Evolutionary conservation across 2,797 vertebrate genomes (phyloP).

Genomic region (Muraenolepis orangiensis): DNA sequence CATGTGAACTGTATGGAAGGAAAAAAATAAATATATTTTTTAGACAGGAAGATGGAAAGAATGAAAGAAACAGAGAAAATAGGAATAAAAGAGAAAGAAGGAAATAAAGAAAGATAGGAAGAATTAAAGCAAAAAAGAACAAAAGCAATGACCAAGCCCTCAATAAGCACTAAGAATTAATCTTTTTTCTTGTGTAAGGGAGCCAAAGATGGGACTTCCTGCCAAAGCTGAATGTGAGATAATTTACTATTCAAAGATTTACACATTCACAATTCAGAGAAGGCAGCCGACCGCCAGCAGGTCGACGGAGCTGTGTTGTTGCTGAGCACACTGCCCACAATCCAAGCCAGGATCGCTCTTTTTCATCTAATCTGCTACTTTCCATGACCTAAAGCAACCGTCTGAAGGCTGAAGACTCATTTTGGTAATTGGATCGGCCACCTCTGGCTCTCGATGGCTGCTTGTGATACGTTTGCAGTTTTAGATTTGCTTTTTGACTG

Average conservation of each 20-base stretch:
- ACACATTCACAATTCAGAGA: neutral
- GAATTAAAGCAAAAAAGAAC: too few species aligned
- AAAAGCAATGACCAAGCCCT: too few species aligned
- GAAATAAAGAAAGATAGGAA: too few species aligned
- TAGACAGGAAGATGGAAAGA: conserved; percentile 3
- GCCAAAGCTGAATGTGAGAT: neutral
- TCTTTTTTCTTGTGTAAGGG: neutral
- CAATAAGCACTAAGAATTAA: neutral
- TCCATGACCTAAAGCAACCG: neutral
- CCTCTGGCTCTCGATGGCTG: neutral
- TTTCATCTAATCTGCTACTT: neutral
- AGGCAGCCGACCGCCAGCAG: neutral
- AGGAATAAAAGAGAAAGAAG: too few species aligned
- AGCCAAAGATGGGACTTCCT: neutral
- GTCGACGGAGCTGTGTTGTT: neutral
- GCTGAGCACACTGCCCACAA: neutral
- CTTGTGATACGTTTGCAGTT: neutral
- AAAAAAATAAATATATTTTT: conserved; percentile 11
- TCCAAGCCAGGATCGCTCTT: neutral
- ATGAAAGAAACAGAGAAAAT: neutral
- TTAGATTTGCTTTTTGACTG: neutral
- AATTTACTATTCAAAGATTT: neutral
- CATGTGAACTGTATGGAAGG: conserved; percentile 14
- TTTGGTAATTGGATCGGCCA: neutral
- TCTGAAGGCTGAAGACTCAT: neutral